A percentile compares a stretch with the other conserved stretches of the same genome.
Evolutionary conservation across 2,113 vertebrate species (phyloP).

Genomic region (Rhinogobius similis): DNA sequence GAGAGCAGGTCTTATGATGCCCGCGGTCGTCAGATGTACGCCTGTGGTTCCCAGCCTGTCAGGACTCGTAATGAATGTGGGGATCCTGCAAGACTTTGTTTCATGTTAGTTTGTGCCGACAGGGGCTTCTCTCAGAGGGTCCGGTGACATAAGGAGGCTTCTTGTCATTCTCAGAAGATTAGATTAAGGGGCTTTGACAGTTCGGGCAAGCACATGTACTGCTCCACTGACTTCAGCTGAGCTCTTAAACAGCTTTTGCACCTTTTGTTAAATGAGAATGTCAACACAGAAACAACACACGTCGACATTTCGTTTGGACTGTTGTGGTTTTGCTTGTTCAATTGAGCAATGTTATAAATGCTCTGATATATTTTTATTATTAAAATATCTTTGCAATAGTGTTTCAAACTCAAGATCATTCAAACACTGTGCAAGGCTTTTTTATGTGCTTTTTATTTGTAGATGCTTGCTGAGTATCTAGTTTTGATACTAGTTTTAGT

Average conservation of each 20-base stretch:
- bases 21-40: background rate
- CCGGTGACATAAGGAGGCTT: background rate
- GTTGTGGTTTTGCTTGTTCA: background rate
- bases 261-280: background rate
- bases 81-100: conserved; percentile 3
- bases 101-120: background rate
- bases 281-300: background rate
- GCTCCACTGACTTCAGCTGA: conserved; percentile 6
- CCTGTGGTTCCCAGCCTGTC: background rate
- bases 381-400: no score
- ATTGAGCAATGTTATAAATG: background rate
- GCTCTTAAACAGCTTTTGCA: conserved; percentile 9
- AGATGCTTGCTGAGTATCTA: no score
- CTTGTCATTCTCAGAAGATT: conserved; percentile 2
- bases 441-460: no score
- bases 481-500: no score
- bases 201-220: background rate
- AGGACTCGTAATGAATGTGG: background rate
- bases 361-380: no score
- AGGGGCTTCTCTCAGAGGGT: background rate
- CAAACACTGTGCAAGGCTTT: no score
- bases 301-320: background rate
- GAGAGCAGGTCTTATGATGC: background rate
- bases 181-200: conserved; percentile 4
- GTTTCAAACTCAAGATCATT: no score